Base-by-base conservation (phyloP, 2,888 invertebrate species). In the Pegoplata infirma region DNA sequence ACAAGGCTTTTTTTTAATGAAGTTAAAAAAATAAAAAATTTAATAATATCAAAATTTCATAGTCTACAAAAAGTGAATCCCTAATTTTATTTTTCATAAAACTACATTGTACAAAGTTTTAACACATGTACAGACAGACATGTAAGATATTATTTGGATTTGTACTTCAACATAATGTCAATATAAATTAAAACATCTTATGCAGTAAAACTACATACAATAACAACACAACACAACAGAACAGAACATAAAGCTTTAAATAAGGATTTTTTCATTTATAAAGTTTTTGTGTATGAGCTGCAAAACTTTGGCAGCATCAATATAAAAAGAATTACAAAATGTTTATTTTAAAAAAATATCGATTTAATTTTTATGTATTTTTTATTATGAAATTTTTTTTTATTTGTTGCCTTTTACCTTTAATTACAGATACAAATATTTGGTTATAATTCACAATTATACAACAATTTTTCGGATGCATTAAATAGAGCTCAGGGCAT, bases 381-480 rank as follows among this genome's bases (percentile, higher is more conserved):
- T 6, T 16, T 40, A n/a, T 17, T 28, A 10, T n/a, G n/a, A 17
- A 0, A n/a, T 8, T 49, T 12, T 16, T 19, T 7, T 63, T 17
- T 32, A 51, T 36, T 51, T n/a, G n/a, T n/a, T 23, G 71, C 28
- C 25, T 23, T 75, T 81, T 90, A 90, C 88, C n/a, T 53, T 61
- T 53, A 32, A 67, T 53, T 94, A 82, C 94, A 98, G 98, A 95
- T 98, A 88, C 98, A 99, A 92, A 95, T 98, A 91, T 96, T 98
- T 91, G 98, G 98, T 85, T 99, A 97, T 92, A 99, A 99, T 91
- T 96, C 97, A 77, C 98, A 98, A 91, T 93, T 99, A 83, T 98
- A 98, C 91, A 94, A 94, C 86, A 98, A 98, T 92, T 97, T 97
- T 91, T 95, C 97, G 72, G 97, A 98, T 90, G 98, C 98, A 81